Conservation (phyloP, 2,888 invertebrate species). For the Hermaeophaga mercurialis region DNA sequence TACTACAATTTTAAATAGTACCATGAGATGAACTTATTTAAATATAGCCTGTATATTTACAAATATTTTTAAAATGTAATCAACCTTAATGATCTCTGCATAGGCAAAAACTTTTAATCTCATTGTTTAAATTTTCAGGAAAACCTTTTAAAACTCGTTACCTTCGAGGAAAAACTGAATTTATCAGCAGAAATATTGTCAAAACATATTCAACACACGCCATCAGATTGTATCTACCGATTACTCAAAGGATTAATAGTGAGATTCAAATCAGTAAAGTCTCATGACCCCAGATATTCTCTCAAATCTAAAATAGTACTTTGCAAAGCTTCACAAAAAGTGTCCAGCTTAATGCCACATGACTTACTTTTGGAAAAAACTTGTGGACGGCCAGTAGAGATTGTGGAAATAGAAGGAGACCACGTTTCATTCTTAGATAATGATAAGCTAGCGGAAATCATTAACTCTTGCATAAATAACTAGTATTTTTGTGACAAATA, state of each 20-base stretch:
- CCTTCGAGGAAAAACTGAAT: neutral
- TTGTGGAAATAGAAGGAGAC: conserved; percentile 5
- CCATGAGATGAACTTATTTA: no score
- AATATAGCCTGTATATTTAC: no score
- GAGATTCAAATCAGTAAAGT: conserved; percentile 34
- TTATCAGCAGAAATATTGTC: neutral
- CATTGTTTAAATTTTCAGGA: neutral
- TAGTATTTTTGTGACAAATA: neutral
- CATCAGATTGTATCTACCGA: conserved; percentile 10
- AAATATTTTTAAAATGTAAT: neutral
- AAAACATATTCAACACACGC: neutral
- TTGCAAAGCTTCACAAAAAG: conserved; percentile 34
- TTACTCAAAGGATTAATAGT: conserved; percentile 31
- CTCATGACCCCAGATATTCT: conserved; percentile 35
- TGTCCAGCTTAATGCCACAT: neutral
- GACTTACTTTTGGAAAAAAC: neutral
- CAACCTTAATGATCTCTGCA: neutral
- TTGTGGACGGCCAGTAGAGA: neutral
- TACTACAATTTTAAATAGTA: no score
- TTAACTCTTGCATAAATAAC: neutral
- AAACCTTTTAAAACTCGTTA: neutral
- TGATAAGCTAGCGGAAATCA: neutral
- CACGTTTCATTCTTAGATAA: conserved; percentile 1
- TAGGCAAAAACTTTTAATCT: neutral
- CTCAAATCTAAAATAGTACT: conserved; percentile 40